phyloP scores from a whole-genome alignment of 1,140 invertebrate species.

The Bradynema listronoti region DNA sequence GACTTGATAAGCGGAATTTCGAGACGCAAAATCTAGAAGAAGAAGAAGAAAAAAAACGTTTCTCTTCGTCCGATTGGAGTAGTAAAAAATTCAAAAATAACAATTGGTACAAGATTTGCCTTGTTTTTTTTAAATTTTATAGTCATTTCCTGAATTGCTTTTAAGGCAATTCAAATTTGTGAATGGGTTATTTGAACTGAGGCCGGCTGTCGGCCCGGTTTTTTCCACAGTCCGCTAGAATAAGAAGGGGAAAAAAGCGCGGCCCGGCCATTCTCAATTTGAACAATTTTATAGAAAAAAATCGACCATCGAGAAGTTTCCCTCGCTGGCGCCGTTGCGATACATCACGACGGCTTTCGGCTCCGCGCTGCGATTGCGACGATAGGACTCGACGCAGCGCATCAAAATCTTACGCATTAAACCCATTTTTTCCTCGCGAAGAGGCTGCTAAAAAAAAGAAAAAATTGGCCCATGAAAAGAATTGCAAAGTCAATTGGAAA shows the following conservation, averaged over 20 bases:
- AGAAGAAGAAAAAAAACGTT: too few relatives aligned
- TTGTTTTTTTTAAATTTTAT: too few relatives aligned
- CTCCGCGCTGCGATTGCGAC: slow-evolving; percentile 7
- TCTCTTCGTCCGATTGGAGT: too few relatives aligned
- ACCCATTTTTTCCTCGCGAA: slow-evolving; percentile 10
- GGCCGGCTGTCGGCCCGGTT: too few relatives aligned
- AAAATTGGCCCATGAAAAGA: too few relatives aligned
- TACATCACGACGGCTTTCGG: slow-evolving; percentile 10
- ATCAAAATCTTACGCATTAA: slow-evolving; percentile 2
- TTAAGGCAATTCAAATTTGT: too few relatives aligned
- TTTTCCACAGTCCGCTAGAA: too few relatives aligned
- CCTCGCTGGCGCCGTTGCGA: slow-evolving; percentile 14
- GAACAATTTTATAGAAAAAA: neutral
- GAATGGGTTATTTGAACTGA: too few relatives aligned
- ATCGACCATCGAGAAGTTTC: slow-evolving; percentile 8
- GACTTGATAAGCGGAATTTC: slow-evolving; percentile 13
- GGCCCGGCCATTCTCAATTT: neutral
- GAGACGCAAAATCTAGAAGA: slow-evolving; percentile 8
- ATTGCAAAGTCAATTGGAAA: too few relatives aligned
- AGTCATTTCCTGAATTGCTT: too few relatives aligned
- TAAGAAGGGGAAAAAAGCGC: neutral
- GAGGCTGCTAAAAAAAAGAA: slow-evolving; percentile 6
- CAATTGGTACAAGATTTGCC: too few relatives aligned
- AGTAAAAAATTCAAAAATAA: too few relatives aligned
- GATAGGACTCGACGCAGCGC: slow-evolving; percentile 3